phyloP scores from a whole-genome alignment of 2,113 vertebrate genomes.

The Lanius collurio region DNA sequence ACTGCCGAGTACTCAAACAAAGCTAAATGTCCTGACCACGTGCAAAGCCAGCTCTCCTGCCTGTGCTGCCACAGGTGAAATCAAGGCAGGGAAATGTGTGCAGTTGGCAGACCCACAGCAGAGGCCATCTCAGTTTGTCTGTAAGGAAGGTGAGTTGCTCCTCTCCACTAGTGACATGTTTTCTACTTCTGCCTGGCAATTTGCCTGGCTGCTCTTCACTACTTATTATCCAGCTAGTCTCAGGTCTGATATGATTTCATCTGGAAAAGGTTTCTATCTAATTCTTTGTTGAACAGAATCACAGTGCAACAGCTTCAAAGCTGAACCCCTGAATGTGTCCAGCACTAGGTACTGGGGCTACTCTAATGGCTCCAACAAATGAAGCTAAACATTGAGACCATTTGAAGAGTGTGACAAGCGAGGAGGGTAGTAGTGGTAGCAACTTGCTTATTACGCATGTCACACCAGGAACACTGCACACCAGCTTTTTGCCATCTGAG shows the following conservation, averaged over 20 bases:
- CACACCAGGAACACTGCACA: background rate
- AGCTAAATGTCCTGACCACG: constrained; percentile 59
- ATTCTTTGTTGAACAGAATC: background rate
- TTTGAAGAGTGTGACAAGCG: background rate
- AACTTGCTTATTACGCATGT: background rate
- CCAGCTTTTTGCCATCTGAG: background rate
- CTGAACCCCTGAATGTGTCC: background rate
- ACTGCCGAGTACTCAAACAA: constrained; percentile 73
- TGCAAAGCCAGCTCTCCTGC: constrained; percentile 33
- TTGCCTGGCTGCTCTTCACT: background rate
- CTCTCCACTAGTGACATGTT: background rate
- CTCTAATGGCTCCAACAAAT: background rate
- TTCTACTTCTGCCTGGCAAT: background rate
- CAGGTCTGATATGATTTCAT: background rate
- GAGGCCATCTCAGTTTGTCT: background rate
- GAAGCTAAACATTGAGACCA: background rate
- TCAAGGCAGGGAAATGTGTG: background rate
- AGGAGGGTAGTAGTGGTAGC: background rate
- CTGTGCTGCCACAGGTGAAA: constrained; percentile 38
- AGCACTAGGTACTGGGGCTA: background rate
- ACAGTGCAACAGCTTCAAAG: background rate
- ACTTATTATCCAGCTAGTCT: background rate
- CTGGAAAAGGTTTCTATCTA: background rate
- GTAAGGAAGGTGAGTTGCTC: background rate
- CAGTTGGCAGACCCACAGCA: background rate